Percentiles rank a stretch among this genome's conserved stretches.
These are phyloP conservation scores for Mylabris phalerata DNA, from an alignment of 1,140 invertebrate genomes.

Conservation along the genomic window DNA sequence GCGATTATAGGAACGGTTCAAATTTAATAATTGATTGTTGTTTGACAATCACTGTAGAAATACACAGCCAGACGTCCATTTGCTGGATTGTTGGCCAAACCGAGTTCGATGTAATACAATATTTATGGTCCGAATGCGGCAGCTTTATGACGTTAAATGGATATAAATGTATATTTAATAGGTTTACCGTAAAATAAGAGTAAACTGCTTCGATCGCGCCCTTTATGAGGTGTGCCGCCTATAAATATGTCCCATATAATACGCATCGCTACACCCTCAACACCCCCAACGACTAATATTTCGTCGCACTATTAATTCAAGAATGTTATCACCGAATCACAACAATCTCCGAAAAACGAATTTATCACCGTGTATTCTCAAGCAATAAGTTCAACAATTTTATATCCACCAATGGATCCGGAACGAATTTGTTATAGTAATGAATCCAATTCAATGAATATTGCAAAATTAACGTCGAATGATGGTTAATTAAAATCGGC, in stretches of 20 bases:
- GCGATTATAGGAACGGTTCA: no score
- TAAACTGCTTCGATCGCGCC: conserved; percentile 20
- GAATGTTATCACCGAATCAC: neutral
- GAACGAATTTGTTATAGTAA: conserved; percentile 5
- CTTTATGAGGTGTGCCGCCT: conserved; percentile 21
- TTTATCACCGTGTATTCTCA: conserved; percentile 15
- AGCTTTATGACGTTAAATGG: conserved; percentile 27
- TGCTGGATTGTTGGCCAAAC: conserved; percentile 2
- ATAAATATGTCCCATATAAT: conserved; percentile 20
- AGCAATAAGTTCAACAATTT: conserved; percentile 8
- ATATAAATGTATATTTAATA: conserved; percentile 30
- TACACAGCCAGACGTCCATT: no score
- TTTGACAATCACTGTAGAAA: no score
- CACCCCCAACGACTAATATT: neutral
- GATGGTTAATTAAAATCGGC: conserved; percentile 18
- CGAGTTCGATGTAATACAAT: conserved; percentile 23
- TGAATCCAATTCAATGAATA: conserved; percentile 9
- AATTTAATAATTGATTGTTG: no score
- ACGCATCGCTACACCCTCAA: neutral
- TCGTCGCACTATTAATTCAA: conserved; percentile 1
- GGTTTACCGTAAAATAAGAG: conserved; percentile 28
- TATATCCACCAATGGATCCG: neutral
- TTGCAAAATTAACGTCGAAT: conserved; percentile 6
- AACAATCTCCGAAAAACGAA: neutral
- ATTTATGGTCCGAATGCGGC: conserved; percentile 26